phyloP scores from a whole-genome alignment of 2,113 vertebrate species.

The Podarcis muralis region DNA sequence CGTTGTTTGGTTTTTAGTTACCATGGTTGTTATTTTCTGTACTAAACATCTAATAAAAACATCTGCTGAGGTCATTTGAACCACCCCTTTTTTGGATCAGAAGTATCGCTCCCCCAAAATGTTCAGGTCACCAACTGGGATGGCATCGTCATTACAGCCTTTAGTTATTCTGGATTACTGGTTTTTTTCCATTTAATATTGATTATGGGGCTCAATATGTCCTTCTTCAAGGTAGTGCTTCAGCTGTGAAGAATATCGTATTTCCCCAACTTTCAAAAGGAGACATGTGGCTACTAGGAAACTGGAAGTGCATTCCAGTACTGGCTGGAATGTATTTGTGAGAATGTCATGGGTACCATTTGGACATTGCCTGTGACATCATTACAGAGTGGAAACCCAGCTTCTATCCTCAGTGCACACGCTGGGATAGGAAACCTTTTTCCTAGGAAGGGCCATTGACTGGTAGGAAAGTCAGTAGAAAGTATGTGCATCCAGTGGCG shows the following conservation, averaged over 20 bases:
- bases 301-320: background rate
- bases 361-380: background rate
- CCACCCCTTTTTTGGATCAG: background rate
- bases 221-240: background rate
- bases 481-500: background rate
- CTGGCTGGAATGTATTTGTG: background rate
- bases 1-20: no score
- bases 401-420: background rate
- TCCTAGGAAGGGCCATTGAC: background rate
- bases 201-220: background rate
- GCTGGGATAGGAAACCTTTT: background rate
- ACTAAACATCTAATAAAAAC: no score
- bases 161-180: background rate
- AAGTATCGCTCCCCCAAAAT: background rate
- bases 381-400: background rate
- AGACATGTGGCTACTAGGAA: background rate
- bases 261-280: background rate
- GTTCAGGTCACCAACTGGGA: background rate
- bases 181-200: background rate
- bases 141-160: background rate
- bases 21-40: no score
- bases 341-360: background rate
- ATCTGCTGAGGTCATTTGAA: background rate
- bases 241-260: background rate
- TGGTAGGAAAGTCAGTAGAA: background rate